Conservation (phyloP, 2,113 vertebrate genomes). For the Amia ocellicauda region DNA sequence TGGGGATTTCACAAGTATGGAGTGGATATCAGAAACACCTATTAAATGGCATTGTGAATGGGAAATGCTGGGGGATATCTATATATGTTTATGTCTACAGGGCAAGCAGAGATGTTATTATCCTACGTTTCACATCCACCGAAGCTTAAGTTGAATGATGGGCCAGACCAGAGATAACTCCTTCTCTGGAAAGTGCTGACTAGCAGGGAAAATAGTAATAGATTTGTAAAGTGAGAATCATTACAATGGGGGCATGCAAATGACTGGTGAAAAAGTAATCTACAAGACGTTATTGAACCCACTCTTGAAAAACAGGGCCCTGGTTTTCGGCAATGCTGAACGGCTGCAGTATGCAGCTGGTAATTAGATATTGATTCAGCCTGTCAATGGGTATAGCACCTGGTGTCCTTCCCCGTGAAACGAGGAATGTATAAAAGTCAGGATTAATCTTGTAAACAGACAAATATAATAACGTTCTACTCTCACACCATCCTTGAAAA, state of each 20-base stretch:
- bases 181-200: slow-evolving; percentile 48
- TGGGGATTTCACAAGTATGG: not conserved
- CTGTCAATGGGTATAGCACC: slow-evolving; percentile 64
- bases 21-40: not conserved
- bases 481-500: no score
- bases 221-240: slow-evolving; percentile 43
- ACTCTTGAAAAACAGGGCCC: slow-evolving; percentile 46
- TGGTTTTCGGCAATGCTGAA: slow-evolving; percentile 38
- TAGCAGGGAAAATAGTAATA: slow-evolving; percentile 44
- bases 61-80: not conserved
- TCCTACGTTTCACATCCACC: slow-evolving; percentile 50
- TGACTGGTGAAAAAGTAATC: slow-evolving; percentile 59
- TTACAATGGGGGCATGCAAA: slow-evolving; percentile 61
- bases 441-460: slow-evolving; percentile 56
- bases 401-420: slow-evolving; percentile 44
- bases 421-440: slow-evolving; percentile 51
- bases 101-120: slow-evolving; percentile 40
- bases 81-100: not conserved
- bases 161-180: slow-evolving; percentile 44
- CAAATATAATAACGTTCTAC: slow-evolving; percentile 49
- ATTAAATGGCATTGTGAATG: not conserved
- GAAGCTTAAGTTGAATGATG: slow-evolving; percentile 51
- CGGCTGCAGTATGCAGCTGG: slow-evolving; percentile 54
- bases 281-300: slow-evolving; percentile 52
- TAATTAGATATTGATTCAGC: slow-evolving; percentile 85